Conservation (phyloP, 2,888 invertebrate genomes). For the Eumerus sabulonum region DNA sequence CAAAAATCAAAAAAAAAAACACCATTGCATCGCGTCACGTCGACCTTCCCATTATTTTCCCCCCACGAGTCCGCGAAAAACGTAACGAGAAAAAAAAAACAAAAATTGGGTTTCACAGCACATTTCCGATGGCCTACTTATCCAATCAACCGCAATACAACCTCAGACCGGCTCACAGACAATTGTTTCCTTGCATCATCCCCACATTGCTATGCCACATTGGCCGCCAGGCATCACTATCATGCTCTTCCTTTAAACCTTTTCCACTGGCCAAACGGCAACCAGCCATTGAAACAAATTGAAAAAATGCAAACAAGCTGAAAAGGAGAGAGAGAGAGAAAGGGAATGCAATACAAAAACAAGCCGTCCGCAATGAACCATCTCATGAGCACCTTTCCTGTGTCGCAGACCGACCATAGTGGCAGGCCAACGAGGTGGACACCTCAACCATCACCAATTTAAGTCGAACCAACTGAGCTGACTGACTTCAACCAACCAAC, state of each 20-base stretch:
- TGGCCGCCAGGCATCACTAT: slow-evolving; percentile 40
- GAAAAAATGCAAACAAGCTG: slow-evolving; percentile 53
- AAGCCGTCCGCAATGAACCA: slow-evolving; percentile 51
- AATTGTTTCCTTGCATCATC: slow-evolving; percentile 63
- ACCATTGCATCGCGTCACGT: too few relatives aligned
- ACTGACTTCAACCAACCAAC: slow-evolving; percentile 19
- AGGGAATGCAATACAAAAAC: slow-evolving; percentile 2
- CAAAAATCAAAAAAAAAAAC: too few relatives aligned
- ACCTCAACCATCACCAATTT: slow-evolving; percentile 37
- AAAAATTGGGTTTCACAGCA: slow-evolving; percentile 35
- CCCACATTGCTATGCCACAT: slow-evolving; percentile 15
- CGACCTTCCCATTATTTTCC: slow-evolving; percentile 31
- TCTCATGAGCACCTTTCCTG: slow-evolving; percentile 61
- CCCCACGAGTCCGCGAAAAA: slow-evolving; percentile 19
- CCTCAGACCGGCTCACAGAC: slow-evolving; percentile 54
- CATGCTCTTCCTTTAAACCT: slow-evolving; percentile 35
- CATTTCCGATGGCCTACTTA: slow-evolving; percentile 67
- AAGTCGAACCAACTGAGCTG: neutral
- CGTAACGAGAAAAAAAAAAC: too few relatives aligned
- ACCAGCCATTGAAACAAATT: slow-evolving; percentile 64
- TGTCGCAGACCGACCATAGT: slow-evolving; percentile 27
- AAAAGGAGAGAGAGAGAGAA: slow-evolving; percentile 14
- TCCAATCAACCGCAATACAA: slow-evolving; percentile 61
- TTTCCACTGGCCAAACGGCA: slow-evolving; percentile 31
- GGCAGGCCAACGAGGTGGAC: slow-evolving; percentile 61